Evolutionary conservation across 1,140 invertebrate species (phyloP).

Genomic region (Drosophila nikananu): DNA sequence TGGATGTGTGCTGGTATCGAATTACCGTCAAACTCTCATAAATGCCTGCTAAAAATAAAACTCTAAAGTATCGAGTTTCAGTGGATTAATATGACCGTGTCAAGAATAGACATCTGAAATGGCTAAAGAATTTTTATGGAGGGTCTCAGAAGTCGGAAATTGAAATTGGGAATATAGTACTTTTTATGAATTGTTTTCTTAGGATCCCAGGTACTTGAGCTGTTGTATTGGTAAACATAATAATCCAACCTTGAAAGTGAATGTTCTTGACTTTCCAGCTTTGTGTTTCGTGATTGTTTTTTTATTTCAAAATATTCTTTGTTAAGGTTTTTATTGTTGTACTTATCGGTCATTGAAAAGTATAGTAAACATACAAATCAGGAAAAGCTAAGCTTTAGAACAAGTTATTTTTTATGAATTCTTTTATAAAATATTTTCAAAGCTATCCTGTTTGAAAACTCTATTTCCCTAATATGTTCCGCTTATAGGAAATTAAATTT

Average conservation of each 20-base stretch:
- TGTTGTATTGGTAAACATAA: slow-evolving; percentile 4
- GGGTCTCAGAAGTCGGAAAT: slow-evolving; percentile 23
- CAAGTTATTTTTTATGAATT: not conserved
- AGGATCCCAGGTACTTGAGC: slow-evolving; percentile 16
- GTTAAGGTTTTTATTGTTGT: not conserved
- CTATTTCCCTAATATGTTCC: not conserved
- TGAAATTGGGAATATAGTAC: slow-evolving; percentile 5
- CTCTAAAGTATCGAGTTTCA: slow-evolving; percentile 37
- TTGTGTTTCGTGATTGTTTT: not conserved
- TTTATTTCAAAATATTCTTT: not conserved
- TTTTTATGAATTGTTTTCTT: not conserved
- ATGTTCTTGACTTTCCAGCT: slow-evolving; percentile 10
- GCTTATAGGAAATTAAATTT: slow-evolving; percentile 9
- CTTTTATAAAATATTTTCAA: not conserved
- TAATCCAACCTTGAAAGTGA: slow-evolving; percentile 16
- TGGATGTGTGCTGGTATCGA: slow-evolving; percentile 35
- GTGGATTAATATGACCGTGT: slow-evolving; percentile 27
- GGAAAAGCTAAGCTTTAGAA: too few relatives aligned
- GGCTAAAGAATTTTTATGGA: slow-evolving; percentile 5
- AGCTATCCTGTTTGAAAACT: too few relatives aligned
- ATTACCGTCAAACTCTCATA: slow-evolving; percentile 39
- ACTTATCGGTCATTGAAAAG: not conserved
- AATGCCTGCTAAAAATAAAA: slow-evolving; percentile 39
- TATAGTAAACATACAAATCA: too few relatives aligned
- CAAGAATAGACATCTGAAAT: slow-evolving; percentile 39